A percentile compares a stretch with the other conserved stretches of the same genome.
Conservation (phyloP, 2,888 invertebrate genomes). For the Dryobotodes eremita region DNA sequence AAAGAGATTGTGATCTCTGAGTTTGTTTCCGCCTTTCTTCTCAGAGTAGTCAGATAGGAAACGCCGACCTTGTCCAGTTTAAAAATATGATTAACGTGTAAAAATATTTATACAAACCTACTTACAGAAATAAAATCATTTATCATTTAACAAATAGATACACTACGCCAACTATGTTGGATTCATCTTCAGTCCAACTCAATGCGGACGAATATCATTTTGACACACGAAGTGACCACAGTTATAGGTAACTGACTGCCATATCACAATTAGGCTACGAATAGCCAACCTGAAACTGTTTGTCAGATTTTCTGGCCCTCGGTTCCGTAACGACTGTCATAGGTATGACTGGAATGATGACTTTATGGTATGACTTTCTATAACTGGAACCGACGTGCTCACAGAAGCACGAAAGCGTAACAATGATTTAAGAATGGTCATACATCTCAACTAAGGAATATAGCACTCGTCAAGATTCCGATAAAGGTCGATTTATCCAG, state of each 20-base stretch:
- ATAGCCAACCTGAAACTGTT: background rate
- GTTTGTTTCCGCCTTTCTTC: too few species aligned
- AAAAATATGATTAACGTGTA: too few species aligned
- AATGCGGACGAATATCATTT: background rate
- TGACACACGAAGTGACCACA: background rate
- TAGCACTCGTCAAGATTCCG: too few species aligned
- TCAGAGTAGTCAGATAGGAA: too few species aligned
- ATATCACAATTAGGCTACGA: background rate
- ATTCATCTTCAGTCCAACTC: background rate
- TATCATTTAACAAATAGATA: background rate
- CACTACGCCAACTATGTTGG: background rate
- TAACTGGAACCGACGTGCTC: background rate
- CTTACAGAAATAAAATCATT: too few species aligned
- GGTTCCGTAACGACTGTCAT: background rate
- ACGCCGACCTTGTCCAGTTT: too few species aligned
- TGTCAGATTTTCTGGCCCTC: background rate
- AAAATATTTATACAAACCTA: too few species aligned
- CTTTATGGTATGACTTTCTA: too few species aligned
- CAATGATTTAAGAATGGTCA: background rate
- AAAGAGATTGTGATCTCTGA: too few species aligned
- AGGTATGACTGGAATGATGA: too few species aligned
- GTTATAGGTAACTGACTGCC: background rate
- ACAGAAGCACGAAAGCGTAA: background rate
- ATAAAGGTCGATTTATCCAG: background rate
- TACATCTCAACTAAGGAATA: background rate